These are phyloP conservation scores for Tachystola acroxantha DNA, from an alignment of 2,888 invertebrate genomes.

Conservation along the genomic window DNA sequence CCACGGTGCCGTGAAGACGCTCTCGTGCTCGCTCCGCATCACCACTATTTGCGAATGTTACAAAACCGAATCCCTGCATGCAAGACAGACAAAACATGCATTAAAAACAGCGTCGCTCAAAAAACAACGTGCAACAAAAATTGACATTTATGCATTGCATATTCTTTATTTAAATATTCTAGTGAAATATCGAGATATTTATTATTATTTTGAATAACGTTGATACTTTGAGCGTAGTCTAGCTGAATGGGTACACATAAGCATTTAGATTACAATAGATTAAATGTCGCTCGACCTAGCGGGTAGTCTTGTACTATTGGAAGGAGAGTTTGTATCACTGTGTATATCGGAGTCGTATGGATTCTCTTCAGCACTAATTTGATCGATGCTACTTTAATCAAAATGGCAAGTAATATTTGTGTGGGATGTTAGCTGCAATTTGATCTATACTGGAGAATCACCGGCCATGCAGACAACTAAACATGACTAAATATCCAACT, in stretches of 20 bases:
- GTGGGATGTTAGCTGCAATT: slow-evolving; percentile 74
- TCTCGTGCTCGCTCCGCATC: slow-evolving; percentile 99
- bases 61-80: slow-evolving; percentile 99
- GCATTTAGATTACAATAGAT: slow-evolving; percentile 73
- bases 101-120: slow-evolving; percentile 90
- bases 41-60: slow-evolving; percentile 99
- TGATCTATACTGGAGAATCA: slow-evolving; percentile 64
- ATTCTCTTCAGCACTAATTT: slow-evolving; percentile 44
- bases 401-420: slow-evolving; percentile 46
- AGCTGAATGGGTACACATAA: slow-evolving; percentile 76
- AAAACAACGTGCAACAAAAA: slow-evolving; percentile 88
- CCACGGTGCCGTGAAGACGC: slow-evolving; percentile 99
- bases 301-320: slow-evolving; percentile 60
- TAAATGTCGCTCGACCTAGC: slow-evolving; percentile 66
- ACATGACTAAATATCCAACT: slow-evolving; percentile 27
- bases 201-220: slow-evolving; percentile 65
- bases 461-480: slow-evolving; percentile 63
- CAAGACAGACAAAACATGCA: slow-evolving; percentile 97
- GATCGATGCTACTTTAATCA: slow-evolving; percentile 51
- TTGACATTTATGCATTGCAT: slow-evolving; percentile 81
- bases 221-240: slow-evolving; percentile 78
- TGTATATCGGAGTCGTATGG: slow-evolving; percentile 38
- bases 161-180: slow-evolving; percentile 71
- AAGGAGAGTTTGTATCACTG: slow-evolving; percentile 52
- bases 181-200: slow-evolving; percentile 71